Base-by-base conservation (phyloP, 2,113 vertebrate genomes). In the Clarias macrocephalus region DNA sequence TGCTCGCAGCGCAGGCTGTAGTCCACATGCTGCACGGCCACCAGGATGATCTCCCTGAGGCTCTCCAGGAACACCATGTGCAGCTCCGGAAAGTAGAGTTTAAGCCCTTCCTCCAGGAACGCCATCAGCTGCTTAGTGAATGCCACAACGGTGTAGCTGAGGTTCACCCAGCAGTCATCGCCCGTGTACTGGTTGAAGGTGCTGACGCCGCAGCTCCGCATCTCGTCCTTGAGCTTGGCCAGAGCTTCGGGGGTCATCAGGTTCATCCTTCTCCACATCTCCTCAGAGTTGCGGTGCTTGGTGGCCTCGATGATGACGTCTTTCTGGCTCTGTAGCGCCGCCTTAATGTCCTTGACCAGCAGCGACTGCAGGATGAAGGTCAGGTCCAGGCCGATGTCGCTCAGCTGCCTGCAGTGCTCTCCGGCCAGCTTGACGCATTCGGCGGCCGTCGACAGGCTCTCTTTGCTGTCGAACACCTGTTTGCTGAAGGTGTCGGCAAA, bases 221-320 rank as follows among this genome's bases (percentile, higher is more conserved):
- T 99, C 92, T 99, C 98, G 4, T 99, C 98, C 92, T 95, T 96
- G 85, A 99, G 97, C 86, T 98, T 99, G 18, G 94, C 89, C 91
- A 99, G 92, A 0, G 98, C 98, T 92, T 99, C 98, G 0, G 98
- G 98, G 2, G 98, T 99, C 98, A 99, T 99, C 70, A 99, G 93
- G 92, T 99, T 99, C 98, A 99, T 99, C 90, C 91, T 96, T 25
- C 98, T 94, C 98, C 98, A 99, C 98, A 99, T 98, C 94, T 99
- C 98, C 93, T 99, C 98, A 0, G 98, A 99, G 95, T 99, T 99
- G 18, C 98, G 96, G 89, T 99, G 98, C 86, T 97, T 99, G 42
- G 98, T 99, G 92, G 98, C 98, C 87, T 99, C 98, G 0, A 99
- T 98, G 91, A 99, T 98, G 90, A 99, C 96, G 88, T 99, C 98